Conservation (phyloP, 2,888 invertebrate species). For the Drosophila pseudotalamancana region DNA sequence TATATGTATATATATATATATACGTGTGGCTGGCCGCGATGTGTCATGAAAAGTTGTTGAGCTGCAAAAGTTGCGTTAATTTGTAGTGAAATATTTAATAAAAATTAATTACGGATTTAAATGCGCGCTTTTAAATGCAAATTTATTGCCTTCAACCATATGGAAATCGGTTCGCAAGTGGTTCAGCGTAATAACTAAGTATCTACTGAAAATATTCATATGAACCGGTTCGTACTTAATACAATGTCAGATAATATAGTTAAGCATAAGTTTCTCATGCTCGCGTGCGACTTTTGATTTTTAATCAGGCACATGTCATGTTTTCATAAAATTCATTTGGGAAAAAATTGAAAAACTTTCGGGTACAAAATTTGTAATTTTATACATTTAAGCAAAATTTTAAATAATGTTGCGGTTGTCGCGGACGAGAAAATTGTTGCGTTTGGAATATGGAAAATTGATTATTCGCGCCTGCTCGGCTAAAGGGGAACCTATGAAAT, state of each 20-base stretch:
- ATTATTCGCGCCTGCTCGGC: not conserved
- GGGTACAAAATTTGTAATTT: not conserved
- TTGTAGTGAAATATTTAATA: slow-evolving; percentile 10
- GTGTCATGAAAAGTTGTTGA: slow-evolving; percentile 25
- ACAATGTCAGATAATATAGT: not conserved
- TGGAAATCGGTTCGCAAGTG: not conserved
- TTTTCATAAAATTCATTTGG: no score
- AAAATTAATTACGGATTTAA: slow-evolving; percentile 11
- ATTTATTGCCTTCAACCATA: not conserved
- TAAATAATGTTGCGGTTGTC: not conserved
- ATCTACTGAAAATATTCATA: not conserved
- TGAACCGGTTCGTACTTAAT: not conserved
- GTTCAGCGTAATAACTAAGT: not conserved
- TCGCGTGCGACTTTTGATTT: no score
- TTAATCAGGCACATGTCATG: no score
- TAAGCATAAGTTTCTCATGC: no score
- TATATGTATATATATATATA: not conserved
- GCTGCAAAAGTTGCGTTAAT: slow-evolving; percentile 22
- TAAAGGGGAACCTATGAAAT: not conserved
- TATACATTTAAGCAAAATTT: not conserved
- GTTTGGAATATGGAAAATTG: rapidly evolving
- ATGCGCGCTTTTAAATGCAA: not conserved
- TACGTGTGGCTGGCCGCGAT: not conserved
- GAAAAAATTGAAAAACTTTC: not conserved
- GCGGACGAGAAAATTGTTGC: not conserved